Evolutionary conservation across 1,140 invertebrate species (phyloP), one percentile per base, ranked within the genome.

Genomic region (Drosophila repletoides): DNA sequence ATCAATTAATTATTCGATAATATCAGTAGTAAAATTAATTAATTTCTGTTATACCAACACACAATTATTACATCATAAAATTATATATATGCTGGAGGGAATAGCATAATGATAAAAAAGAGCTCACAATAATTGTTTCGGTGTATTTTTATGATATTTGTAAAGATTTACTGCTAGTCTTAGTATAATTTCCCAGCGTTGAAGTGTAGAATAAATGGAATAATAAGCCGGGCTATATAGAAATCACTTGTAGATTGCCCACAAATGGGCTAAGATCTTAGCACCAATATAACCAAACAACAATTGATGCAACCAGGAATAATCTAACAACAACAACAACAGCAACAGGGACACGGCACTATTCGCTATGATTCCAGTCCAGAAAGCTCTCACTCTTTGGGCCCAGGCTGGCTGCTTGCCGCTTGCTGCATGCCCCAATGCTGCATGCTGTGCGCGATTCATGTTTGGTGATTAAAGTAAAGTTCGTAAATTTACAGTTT

Each of bases 401-500:
- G 21, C n/a, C n/a, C n/a, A n/a, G n/a, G n/a, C n/a, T n/a, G n/a
- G n/a, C n/a, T 45, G 49, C 36, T 45, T 51, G 43, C 34, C n/a
- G 22, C 31, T 34, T 65, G 59, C 34, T 48, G 56, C 71, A 63
- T 56, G 58, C 45, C 51, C 49, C 58, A 43, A 24, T 64, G 80
- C 72, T 84, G 46, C 87, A 81, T 89, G 88, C 88, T 89, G 88
- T 81, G 88, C 88, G 84, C 86, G 86, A 88, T 88, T 88, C 86
- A 88, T 88, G 87, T 86, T 81, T 72, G 86, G 79, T 79, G 86
- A 88, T 88, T 88, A 88, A 88, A 88, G 86, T 88, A 88, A 88
- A 86, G 80, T 88, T 86, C 86, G 86, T 88, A 88, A 88, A 88
- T 88, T 88, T 88, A 88, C 86, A 88, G 86, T 88, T 88, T 88